Evolutionary conservation across 2,888 invertebrate species (phyloP), one percentile per base, ranked within the genome.

Genomic region (Drosophila niveifrons): DNA sequence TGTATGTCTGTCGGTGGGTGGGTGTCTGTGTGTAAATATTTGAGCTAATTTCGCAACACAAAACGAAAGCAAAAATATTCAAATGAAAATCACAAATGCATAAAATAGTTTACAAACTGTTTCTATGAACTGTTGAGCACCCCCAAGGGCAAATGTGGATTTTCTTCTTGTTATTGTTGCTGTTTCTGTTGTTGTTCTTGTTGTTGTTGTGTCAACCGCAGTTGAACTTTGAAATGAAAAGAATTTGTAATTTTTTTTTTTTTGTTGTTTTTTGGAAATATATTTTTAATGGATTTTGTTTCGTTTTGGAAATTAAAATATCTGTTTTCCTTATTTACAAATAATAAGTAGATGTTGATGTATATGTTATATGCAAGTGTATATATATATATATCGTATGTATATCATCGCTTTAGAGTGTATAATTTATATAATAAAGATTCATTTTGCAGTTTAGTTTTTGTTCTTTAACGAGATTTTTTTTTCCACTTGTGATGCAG

Each of bases 291-390:
- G 76, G 82, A 62, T 82, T 85, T 78, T 78, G 76, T 75, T 80
- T 84, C 48, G 66, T 67, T 68, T 66, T 82, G 59, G 66, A 88
- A 84, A 88, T 88, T 67, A 88, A 79, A 83, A 83, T 69, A 55
- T 66, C 68, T 76, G 76, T 75, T 76, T 79, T 68, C 80, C 88
- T 85, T 86, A 85, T 88, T 85, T 85, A 85, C 88, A 85, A 88
- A 86, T 86, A 85, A 85, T 88, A 85, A 85, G 88, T 85, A 86
- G 73, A 74, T 75, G 83, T 83, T 72, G 50, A 64, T 82, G 72
- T 84, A 59, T 75, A 39, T 75, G 57, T 68, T 68, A 34, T 65
- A 48, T 81, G 51, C 68, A 56, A 77, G 66, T 65, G 53, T 78
- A 29, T 82, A n/a, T 82, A 47, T 80, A 51, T 80, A 65, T 80